Conservation (phyloP, 2,888 invertebrate genomes). For the Lucinisca nassula region DNA sequence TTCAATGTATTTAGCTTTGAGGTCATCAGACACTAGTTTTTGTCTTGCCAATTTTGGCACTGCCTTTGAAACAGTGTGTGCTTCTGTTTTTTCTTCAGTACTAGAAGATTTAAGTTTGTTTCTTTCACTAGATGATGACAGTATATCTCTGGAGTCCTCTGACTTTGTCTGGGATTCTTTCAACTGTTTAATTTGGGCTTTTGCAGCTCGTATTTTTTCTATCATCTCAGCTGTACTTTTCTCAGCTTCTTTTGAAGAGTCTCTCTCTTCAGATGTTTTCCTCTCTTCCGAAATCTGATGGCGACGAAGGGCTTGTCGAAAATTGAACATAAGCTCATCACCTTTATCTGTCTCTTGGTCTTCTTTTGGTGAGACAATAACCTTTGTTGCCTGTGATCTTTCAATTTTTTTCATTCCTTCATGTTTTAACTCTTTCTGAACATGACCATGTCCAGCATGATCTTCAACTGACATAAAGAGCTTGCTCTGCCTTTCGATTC, state of each 20-base stretch:
- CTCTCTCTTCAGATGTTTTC: conserved; percentile 27
- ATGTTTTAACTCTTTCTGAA: not conserved
- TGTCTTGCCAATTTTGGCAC: conserved; percentile 61
- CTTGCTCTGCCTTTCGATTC: not conserved
- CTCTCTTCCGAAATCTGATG: conserved; percentile 67
- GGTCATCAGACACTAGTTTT: conserved; percentile 69
- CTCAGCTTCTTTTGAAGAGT: conserved; percentile 29
- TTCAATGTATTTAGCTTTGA: conserved; percentile 65
- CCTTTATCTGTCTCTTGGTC: conserved; percentile 2
- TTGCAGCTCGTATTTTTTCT: conserved; percentile 58
- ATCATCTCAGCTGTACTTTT: conserved; percentile 53
- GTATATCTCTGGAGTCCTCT: not conserved
- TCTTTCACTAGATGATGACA: not conserved
- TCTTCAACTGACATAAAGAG: not conserved
- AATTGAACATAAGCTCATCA: conserved; percentile 65
- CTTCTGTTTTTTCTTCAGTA: not conserved
- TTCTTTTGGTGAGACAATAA: not conserved
- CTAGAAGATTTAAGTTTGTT: not conserved
- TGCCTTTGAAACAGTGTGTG: conserved; percentile 37
- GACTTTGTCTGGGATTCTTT: conserved; percentile 40
- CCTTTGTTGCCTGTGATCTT: not conserved
- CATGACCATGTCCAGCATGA: not conserved
- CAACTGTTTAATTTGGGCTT: conserved; percentile 60
- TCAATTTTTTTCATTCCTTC: not conserved
- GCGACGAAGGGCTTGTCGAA: conserved; percentile 69